Percentiles rank a stretch among this genome's conserved stretches.
phyloP scores from a whole-genome alignment of 1,140 invertebrate genomes.

The Ruditapes philippinarum region DNA sequence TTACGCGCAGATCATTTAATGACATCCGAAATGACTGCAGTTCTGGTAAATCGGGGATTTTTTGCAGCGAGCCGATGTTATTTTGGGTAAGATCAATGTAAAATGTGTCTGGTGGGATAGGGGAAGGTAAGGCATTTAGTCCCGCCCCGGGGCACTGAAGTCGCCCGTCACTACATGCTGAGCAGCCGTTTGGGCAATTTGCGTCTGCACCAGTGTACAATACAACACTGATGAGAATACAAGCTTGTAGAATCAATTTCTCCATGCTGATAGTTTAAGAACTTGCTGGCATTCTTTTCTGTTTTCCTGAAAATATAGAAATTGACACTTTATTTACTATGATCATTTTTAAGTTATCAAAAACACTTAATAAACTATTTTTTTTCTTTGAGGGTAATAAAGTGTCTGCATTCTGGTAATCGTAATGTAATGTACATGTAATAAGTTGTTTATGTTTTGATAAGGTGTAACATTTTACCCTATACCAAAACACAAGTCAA shows the following conservation, averaged over 20 bases:
- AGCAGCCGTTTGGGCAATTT: slow-evolving; percentile 73
- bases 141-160: slow-evolving; percentile 73
- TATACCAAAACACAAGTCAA: too few species aligned
- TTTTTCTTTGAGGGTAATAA: too few species aligned
- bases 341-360: too few species aligned
- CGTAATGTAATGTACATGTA: too few species aligned
- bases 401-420: too few species aligned
- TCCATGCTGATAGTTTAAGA: background rate
- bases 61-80: slow-evolving; percentile 72
- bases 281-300: background rate
- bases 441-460: too few species aligned
- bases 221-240: background rate
- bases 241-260: background rate
- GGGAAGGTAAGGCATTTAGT: slow-evolving; percentile 74
- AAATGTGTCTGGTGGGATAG: slow-evolving; percentile 67
- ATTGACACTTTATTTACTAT: background rate
- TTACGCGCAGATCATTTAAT: slow-evolving; percentile 76
- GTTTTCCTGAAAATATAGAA: too few species aligned
- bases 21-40: slow-evolving; percentile 78
- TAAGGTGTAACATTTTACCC: too few species aligned
- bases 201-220: background rate
- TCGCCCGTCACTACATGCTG: slow-evolving; percentile 70
- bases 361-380: too few species aligned
- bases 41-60: slow-evolving; percentile 70
- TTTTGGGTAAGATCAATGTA: slow-evolving; percentile 79